Percentiles rank a stretch among this genome's conserved stretches.
These are phyloP conservation scores for Drosophila seguyi DNA, from an alignment of 1,140 invertebrate genomes.

Conservation along the genomic window DNA sequence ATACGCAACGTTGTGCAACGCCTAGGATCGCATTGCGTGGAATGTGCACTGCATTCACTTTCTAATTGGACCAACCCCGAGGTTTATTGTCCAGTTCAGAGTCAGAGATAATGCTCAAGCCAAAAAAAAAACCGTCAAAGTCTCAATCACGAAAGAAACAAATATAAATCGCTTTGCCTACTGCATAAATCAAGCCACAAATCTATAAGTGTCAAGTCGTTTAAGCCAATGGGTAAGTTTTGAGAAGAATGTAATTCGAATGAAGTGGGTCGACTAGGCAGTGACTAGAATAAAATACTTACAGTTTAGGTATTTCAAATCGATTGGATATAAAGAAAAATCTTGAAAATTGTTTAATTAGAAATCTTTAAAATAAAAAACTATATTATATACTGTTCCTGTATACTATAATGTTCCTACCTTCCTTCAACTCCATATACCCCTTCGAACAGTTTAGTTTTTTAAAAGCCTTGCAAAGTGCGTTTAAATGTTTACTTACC, in stretches of 20 bases:
- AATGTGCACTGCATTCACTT: constrained; percentile 47
- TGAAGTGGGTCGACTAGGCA: constrained; percentile 21
- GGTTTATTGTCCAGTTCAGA: constrained; percentile 50
- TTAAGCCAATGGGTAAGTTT: constrained; percentile 46
- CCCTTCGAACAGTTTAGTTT: not conserved
- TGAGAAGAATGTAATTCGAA: not conserved
- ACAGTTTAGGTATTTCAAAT: no score
- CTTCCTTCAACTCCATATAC: not conserved
- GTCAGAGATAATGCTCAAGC: constrained; percentile 20
- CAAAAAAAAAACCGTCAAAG: constrained; percentile 38
- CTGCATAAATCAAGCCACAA: constrained; percentile 68
- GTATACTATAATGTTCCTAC: no score
- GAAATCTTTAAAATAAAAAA: no score
- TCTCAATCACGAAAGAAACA: constrained; percentile 49
- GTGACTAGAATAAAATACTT: not conserved
- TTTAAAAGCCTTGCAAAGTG: constrained; percentile 43
- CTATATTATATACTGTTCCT: no score
- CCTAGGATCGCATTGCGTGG: constrained; percentile 47
- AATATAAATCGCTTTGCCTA: constrained; percentile 35
- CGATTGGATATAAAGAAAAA: no score
- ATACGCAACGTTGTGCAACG: constrained; percentile 68
- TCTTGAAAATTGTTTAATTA: not conserved
- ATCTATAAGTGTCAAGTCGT: constrained; percentile 67
- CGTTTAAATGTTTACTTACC: constrained; percentile 63
- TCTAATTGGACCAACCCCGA: constrained; percentile 37